These are phyloP conservation scores for Gracilinanus agilis DNA, from an alignment of 2,113 vertebrate genomes.

Conservation along the genomic window DNA sequence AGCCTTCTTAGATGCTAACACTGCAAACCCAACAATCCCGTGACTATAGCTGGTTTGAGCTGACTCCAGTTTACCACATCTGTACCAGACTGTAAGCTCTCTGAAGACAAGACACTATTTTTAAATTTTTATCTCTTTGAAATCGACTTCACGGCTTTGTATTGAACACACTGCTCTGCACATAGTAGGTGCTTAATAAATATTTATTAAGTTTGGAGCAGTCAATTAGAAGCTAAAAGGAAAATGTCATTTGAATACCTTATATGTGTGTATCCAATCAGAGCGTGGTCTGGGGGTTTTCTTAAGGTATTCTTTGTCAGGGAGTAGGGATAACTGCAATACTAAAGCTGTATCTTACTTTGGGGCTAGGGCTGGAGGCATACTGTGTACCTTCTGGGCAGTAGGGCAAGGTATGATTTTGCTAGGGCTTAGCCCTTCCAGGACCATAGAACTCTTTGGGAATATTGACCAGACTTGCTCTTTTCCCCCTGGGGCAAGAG, in stretches of 20 bases:
- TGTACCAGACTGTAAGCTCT: constrained; percentile 17
- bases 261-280: not conserved
- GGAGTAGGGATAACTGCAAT: not conserved
- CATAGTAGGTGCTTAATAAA: constrained; percentile 47
- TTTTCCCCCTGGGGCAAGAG: no score
- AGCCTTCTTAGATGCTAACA: not conserved
- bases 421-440: not conserved
- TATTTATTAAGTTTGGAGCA: constrained; percentile 12
- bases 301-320: not conserved
- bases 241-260: not conserved
- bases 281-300: not conserved
- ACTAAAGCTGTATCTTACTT: not conserved
- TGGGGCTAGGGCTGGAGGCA: not conserved
- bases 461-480: not conserved
- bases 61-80: not conserved
- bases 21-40: not conserved
- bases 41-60: not conserved
- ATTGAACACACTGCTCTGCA: constrained; percentile 11
- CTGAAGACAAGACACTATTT: not conserved
- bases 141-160: not conserved
- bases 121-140: constrained; percentile 25
- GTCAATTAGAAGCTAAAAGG: not conserved
- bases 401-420: not conserved
- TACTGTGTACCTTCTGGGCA: not conserved
- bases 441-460: not conserved